Percentiles rank a stretch among this genome's conserved stretches.
These are phyloP conservation scores for Cephonodes hylas DNA, from an alignment of 2,888 invertebrate genomes.

Conservation along the genomic window DNA sequence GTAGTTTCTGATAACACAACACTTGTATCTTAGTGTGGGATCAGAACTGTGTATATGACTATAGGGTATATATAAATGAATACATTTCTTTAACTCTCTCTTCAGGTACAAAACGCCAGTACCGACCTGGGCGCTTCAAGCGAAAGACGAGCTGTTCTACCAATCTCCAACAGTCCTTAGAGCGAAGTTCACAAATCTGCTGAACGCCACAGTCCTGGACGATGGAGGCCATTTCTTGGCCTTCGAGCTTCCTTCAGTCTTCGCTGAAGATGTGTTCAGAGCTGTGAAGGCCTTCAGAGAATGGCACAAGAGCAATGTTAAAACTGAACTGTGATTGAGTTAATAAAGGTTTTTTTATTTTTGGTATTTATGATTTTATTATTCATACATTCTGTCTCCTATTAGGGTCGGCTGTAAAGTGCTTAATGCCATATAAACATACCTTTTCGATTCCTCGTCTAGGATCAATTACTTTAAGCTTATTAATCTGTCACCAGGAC, in stretches of 20 bases:
- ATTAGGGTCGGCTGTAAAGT: too few relatives aligned
- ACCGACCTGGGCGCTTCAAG: conserved; percentile 86
- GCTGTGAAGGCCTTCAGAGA: conserved; percentile 52
- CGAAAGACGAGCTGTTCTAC: conserved; percentile 84
- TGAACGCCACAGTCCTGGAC: conserved; percentile 82
- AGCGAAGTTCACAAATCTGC: conserved; percentile 82
- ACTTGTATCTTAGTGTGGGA: too few relatives aligned
- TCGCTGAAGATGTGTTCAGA: conserved; percentile 84
- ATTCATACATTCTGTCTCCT: neutral
- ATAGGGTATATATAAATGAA: too few relatives aligned
- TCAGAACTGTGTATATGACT: too few relatives aligned
- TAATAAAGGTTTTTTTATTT: neutral
- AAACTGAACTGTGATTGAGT: conserved; percentile 45
- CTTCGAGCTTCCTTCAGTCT: conserved; percentile 85
- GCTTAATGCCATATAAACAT: too few relatives aligned
- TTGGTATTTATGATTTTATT: neutral
- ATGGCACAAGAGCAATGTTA: conserved; percentile 35
- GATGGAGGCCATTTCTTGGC: conserved; percentile 94
- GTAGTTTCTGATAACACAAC: too few relatives aligned
- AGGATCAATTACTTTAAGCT: too few relatives aligned
- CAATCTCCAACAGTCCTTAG: conserved; percentile 80
- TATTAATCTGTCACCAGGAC: too few relatives aligned
- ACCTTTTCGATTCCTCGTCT: too few relatives aligned
- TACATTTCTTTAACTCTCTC: too few relatives aligned
- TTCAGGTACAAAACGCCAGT: conserved; percentile 51